Base-by-base conservation (phyloP, 2,113 vertebrate species). In the Silurus asotus region DNA sequence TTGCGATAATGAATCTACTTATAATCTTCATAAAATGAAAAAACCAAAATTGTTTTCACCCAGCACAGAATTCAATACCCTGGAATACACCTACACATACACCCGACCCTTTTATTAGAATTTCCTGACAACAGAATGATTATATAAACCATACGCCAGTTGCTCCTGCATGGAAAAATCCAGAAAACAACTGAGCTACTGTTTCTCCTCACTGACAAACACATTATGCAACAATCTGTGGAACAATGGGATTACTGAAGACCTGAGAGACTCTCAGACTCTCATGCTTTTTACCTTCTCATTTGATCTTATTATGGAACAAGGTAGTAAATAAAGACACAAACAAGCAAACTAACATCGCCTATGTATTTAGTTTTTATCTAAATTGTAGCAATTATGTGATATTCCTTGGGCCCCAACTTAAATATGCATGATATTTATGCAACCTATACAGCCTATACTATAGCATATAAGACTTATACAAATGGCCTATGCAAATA, bases 81-180 rank as follows among this genome's bases (percentile, higher is more conserved):
- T 55, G 49, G 3, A 70, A 56, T 56, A 13, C 5, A 37, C 37
- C 37, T 14, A 13, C 25, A 69, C 14, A 74, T 23, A 4, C 19
- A 74, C 2, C 37, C 17, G 0, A 20, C 37, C 17, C 69, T 45
- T 51, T 75, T 11, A 19, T 80, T 61, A 80, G 59, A 49, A 23
- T 61, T 64, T 4, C 4, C 9, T 62, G 19, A 81, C 59, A 48
- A 14, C 1, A 5, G 37, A 62, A 64, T 49, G 10, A 62, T 49
- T 45, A 81, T 28, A 25, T 28, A 37, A 53, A 82, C 64, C 64
- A 82, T 20, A 28, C 55, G 81, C n/a, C 62, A 28, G 79, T 28
- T 8, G 23, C 80, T 67, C 48, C 15, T 82, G 80, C 62, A 53
- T 67, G 80, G 80, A 82, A 82, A 67, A 82, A 65, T 82, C 59